Percentiles rank a stretch among this genome's conserved stretches.
These are phyloP conservation scores for Pogoniulus pusillus DNA, from an alignment of 2,797 vertebrate species.

Conservation along the genomic window DNA sequence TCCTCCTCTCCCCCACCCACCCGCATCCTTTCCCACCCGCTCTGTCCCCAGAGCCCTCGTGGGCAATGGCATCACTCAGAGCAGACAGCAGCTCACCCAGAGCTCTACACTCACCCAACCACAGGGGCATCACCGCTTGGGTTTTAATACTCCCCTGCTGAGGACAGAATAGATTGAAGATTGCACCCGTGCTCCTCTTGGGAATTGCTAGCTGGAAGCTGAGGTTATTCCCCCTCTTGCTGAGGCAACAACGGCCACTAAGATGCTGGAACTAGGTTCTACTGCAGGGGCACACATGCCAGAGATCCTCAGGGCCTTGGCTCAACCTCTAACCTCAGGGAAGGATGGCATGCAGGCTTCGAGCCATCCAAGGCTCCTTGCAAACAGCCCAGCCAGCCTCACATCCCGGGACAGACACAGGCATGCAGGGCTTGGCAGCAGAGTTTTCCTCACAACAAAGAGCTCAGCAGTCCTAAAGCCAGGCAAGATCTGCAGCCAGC, in stretches of 20 bases:
- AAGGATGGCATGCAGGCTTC: conserved; percentile 37
- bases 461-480: background rate
- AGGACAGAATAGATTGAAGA: conserved; percentile 62
- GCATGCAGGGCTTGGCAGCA: background rate
- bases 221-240: conserved; percentile 35
- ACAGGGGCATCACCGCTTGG: conserved; percentile 42
- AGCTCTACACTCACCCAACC: conserved; percentile 68
- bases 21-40: background rate
- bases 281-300: conserved; percentile 22
- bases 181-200: conserved; percentile 53
- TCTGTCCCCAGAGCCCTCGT: background rate
- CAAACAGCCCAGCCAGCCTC: conserved; percentile 7
- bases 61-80: background rate
- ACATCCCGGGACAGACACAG: background rate
- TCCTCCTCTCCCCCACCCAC: background rate
- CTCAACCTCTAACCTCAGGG: conserved; percentile 18
- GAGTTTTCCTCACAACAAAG: background rate
- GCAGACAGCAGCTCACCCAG: conserved; percentile 6
- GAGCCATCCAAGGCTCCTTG: conserved; percentile 19
- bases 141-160: conserved; percentile 66
- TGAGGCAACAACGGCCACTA: conserved; percentile 31
- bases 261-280: conserved; percentile 44
- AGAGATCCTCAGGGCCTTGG: conserved; percentile 39
- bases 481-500: background rate
- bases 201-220: conserved; percentile 44